Conservation (phyloP, 2,888 invertebrate species). For the Dasysyrphus albostriatus region DNA sequence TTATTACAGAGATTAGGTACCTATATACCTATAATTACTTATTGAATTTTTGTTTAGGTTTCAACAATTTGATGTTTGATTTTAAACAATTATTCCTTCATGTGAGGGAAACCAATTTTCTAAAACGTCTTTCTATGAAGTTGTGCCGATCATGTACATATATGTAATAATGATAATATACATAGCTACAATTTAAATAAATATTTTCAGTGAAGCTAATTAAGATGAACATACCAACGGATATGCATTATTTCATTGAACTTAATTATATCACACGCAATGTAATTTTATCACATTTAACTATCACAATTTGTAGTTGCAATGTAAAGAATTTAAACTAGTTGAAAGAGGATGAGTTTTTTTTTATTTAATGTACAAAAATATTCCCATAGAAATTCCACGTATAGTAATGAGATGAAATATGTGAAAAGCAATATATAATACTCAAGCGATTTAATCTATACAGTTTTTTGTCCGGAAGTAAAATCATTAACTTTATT, state of each 20-base stretch:
- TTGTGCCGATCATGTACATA: no score
- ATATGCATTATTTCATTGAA: conserved; percentile 30
- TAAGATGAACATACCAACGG: neutral
- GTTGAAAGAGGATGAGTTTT: neutral
- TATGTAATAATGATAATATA: no score
- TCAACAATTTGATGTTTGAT: no score
- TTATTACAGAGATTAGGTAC: no score
- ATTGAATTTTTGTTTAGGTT: no score
- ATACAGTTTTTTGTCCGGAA: conserved; percentile 5
- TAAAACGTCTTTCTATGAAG: no score
- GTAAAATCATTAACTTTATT: conserved; percentile 15
- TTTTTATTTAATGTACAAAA: neutral
- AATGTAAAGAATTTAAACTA: conserved; percentile 26
- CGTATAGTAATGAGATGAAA: neutral
- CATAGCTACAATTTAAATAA: neutral
- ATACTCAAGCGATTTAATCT: neutral
- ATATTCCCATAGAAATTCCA: neutral
- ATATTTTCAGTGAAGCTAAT: neutral
- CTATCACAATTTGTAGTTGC: conserved; percentile 23
- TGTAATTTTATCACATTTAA: conserved; percentile 17
- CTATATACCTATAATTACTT: no score
- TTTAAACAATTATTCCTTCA: no score
- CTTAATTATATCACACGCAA: conserved; percentile 36
- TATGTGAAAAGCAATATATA: conserved; percentile 12
- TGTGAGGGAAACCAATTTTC: no score